Evolutionary conservation across 2,113 vertebrate genomes (phyloP), one percentile per base, ranked within the genome.

Genomic region (Cricetomys ansorgei): DNA sequence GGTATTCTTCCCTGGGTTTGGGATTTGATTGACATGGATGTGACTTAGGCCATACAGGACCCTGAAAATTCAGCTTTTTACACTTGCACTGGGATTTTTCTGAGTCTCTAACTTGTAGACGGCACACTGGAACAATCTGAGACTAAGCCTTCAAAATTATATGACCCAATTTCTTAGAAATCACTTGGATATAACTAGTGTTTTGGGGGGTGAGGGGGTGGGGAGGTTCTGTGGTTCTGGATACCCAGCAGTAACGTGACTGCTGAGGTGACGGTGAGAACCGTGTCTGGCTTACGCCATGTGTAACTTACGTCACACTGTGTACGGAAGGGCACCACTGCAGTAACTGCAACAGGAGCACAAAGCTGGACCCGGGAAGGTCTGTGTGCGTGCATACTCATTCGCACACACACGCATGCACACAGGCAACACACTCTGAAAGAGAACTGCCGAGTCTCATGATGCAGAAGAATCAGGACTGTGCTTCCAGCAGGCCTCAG

Each of bases 261-360:
- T 29, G 8, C 2, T 53, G 55, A 34, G 21, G 27, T 17, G 23
- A 0, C 7, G 27, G 81, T 8, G 40, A 45, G 1, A 8, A 65
- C 59, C 65, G 40, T 11, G 19, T 48, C 48, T 65, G 59, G 13
- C 65, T 8, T n/a, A n/a, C n/a, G n/a, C n/a, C n/a, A 1, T 0
- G 19, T n/a, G 25, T 2, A n/a, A 31, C 0, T 3, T 43, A 2
- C 5, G 1, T 27, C 21, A 7, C 29, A 0, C 45, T 27, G 25
- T 93, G 53, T 8, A 3, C 0, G 13, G 27, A 87, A 48, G 73
- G 45, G 57, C 13, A 29, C 4, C 27, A 13, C 11, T n/a, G 21
- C 17, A 17, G 5, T 3, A 8, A 75, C 8, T 9, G 53, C 3
- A 48, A 6, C 0, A 19, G 6, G 27, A n/a, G 4, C 10, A 1